Conservation (phyloP, 2,797 vertebrate species). For the Gouania willdenowi region DNA sequence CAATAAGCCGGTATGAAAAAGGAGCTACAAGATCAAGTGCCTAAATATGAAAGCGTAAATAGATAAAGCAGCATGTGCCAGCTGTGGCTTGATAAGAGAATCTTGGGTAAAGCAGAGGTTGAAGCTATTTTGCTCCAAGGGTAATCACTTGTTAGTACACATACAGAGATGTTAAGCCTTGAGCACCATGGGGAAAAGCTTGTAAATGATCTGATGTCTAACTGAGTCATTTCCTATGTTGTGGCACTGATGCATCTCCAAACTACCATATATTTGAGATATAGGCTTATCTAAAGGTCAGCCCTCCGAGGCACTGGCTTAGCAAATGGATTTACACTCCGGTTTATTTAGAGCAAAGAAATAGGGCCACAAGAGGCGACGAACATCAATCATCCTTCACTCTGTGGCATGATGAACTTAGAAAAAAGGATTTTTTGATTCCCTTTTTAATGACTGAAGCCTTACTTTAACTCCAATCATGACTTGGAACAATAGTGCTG, state of each 20-base stretch:
- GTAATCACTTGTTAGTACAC: slow-evolving; percentile 49
- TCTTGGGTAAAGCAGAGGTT: slow-evolving; percentile 34
- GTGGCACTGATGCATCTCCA: slow-evolving; percentile 62
- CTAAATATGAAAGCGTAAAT: slow-evolving; percentile 17
- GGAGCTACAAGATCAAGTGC: slow-evolving; percentile 6
- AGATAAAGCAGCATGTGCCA: background rate
- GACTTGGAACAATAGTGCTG: no score
- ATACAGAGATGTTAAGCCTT: slow-evolving; percentile 55
- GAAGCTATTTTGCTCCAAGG: slow-evolving; percentile 46
- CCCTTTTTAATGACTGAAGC: slow-evolving; percentile 6
- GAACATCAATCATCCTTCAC: slow-evolving; percentile 57
- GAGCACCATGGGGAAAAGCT: slow-evolving; percentile 43
- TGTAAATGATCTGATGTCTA: slow-evolving; percentile 67
- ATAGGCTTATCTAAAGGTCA: slow-evolving; percentile 72
- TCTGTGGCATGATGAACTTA: slow-evolving; percentile 46
- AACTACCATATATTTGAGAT: slow-evolving; percentile 64
- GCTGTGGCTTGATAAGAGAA: slow-evolving; percentile 16
- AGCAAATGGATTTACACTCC: slow-evolving; percentile 66
- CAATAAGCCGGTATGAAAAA: slow-evolving; percentile 2
- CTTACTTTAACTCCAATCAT: no score
- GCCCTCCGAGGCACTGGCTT: slow-evolving; percentile 61
- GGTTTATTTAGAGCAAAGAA: slow-evolving; percentile 72
- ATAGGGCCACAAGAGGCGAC: slow-evolving; percentile 37
- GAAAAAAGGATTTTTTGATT: slow-evolving; percentile 27
- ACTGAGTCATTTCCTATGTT: slow-evolving; percentile 62